Conservation (phyloP, 1,140 invertebrate species). For the Magallana gigas region DNA sequence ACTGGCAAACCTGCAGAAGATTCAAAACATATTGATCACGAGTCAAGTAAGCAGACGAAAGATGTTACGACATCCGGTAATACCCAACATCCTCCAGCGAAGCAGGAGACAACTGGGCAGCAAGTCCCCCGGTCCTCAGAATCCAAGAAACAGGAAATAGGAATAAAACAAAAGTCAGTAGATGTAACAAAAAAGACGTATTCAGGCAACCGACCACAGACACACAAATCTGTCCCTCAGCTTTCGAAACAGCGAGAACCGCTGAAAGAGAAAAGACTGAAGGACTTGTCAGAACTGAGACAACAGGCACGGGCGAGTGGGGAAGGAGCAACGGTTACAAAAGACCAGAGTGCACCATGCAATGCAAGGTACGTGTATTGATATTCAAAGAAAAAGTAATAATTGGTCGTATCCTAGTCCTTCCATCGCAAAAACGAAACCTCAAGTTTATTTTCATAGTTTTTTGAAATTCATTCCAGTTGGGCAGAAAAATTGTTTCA, state of each 20-base stretch:
- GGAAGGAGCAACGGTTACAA: not conserved
- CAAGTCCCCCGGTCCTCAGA: not conserved
- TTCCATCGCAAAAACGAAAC: too few species aligned
- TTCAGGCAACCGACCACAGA: too few species aligned
- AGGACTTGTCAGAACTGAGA: not conserved
- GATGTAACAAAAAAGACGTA: not conserved
- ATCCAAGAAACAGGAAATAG: not conserved
- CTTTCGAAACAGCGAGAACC: not conserved
- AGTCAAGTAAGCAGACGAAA: not conserved
- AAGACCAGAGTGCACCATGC: not conserved
- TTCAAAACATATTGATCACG: not conserved
- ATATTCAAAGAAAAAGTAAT: too few species aligned
- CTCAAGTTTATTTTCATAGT: too few species aligned
- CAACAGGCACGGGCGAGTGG: not conserved
- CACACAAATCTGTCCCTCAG: not conserved
- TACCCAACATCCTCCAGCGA: not conserved
- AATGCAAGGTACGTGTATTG: not conserved
- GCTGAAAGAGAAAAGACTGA: not conserved
- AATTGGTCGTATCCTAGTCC: too few species aligned
- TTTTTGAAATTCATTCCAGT: not conserved
- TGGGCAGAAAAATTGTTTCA: constrained; percentile 20
- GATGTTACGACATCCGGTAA: not conserved
- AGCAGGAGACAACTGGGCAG: not conserved
- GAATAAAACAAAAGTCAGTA: not conserved
- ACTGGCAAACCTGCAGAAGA: not conserved